Evolutionary conservation across 2,888 invertebrate genomes (phyloP), one percentile per base, ranked within the genome.

Genomic region (Leptopterna dolabrata): DNA sequence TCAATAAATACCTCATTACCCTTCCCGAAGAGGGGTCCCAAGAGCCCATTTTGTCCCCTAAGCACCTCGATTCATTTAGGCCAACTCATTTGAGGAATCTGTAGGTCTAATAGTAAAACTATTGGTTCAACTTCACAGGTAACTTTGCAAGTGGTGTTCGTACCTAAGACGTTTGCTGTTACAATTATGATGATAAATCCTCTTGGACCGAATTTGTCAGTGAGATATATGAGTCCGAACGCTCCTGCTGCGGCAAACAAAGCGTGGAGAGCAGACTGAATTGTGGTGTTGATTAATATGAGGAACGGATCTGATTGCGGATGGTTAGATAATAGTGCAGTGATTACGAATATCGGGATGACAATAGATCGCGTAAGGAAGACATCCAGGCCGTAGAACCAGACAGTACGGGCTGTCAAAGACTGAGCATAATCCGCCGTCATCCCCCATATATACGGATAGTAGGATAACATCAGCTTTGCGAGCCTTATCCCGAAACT

Each of bases 401-500:
- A 81, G 13, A 81, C 2, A 14, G 81, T 36, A 0, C 81, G 81
- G 27, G 19, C 24, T 0, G 36, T 30, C n/a, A 30, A 0, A 0
- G 81, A 51, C 29, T 51, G 9, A n/a, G 29, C 55, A 55, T 55
- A 81, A 29, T 51, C 51, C 0, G 51, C 51, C n/a, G 81, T 81
- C 29, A 81, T 45, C 0, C n/a, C 14, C 81, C 81, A 81, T 7
- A 81, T 30, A 55, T 81, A 81, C 3, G 47, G 51, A 55, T 81
- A 45, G 51, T 81, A 81, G 27, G 30, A 29, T 0, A 30, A 55
- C 1, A 11, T 9, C 16, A 45, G 3, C 19, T 55, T 81, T 6
- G n/a, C 29, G 6, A 81, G 0, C 29, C 19, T 81, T 19, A 55
- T 36, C 27, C 30, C 47, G 11, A 55, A 29, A 7, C 16, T 36